These are phyloP conservation scores for Orius laevigatus DNA, from an alignment of 1,140 invertebrate genomes.

Conservation along the genomic window DNA sequence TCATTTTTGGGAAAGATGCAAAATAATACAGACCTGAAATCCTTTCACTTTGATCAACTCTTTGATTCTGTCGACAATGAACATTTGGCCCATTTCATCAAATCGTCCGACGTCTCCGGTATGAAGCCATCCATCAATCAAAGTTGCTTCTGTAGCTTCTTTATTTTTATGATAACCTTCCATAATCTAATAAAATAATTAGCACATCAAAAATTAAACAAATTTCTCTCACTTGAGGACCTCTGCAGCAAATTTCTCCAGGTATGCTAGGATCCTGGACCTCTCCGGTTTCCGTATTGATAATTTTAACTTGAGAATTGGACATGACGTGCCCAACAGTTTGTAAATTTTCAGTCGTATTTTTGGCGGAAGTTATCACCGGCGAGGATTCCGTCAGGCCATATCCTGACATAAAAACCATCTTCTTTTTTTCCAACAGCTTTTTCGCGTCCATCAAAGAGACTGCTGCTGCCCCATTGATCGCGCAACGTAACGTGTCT, in stretches of 20 bases:
- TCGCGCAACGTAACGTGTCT: conserved; percentile 8
- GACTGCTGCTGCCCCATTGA: conserved; percentile 20
- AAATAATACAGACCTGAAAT: conserved; percentile 18
- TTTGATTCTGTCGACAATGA: conserved; percentile 58
- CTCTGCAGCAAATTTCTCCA: conserved; percentile 32
- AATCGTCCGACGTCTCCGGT: conserved; percentile 61
- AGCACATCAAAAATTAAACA: neutral
- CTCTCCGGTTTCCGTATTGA: conserved; percentile 22
- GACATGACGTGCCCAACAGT: conserved; percentile 22
- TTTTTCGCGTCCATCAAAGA: conserved; percentile 14
- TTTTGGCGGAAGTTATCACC: conserved; percentile 8
- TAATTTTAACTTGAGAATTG: conserved; percentile 22
- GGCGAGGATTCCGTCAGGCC: conserved; percentile 17
- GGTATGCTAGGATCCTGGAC: conserved; percentile 25
- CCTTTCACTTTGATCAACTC: conserved; percentile 53
- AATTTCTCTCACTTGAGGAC: conserved; percentile 17
- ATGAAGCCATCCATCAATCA: conserved; percentile 56
- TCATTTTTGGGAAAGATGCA: too few relatives aligned
- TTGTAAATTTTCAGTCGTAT: conserved; percentile 4
- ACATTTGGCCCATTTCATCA: conserved; percentile 48
- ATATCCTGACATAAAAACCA: conserved; percentile 22
- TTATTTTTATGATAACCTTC: conserved; percentile 49
- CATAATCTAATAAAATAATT: conserved; percentile 29
- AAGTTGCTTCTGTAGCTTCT: conserved; percentile 39
- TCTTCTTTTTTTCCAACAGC: conserved; percentile 22